phyloP scores from a whole-genome alignment of 2,797 vertebrate genomes.

The Anguilla marmorata region DNA sequence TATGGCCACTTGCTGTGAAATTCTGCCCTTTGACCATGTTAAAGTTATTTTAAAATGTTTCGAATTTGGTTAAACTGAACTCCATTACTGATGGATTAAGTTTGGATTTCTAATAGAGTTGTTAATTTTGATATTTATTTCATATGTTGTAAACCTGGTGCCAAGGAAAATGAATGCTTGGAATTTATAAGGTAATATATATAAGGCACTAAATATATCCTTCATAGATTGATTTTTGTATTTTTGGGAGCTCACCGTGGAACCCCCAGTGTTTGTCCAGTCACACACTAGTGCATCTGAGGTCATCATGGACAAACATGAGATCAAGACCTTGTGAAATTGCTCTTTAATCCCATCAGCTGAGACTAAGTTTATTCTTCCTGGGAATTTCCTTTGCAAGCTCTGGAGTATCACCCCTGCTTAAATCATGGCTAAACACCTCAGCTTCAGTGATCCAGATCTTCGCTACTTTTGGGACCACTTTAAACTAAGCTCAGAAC shows the following conservation, averaged over 20 bases:
- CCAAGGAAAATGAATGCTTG: background rate
- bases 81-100: background rate
- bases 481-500: background rate
- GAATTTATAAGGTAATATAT: background rate
- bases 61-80: background rate
- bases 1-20: background rate
- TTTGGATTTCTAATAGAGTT: background rate
- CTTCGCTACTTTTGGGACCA: background rate
- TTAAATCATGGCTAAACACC: background rate
- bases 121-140: background rate
- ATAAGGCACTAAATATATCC: background rate
- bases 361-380: background rate
- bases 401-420: background rate
- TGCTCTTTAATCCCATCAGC: slow-evolving; percentile 2
- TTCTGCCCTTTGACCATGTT: background rate
- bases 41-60: background rate
- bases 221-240: slow-evolving; percentile 42
- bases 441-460: background rate
- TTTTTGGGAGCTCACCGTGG: slow-evolving; percentile 54
- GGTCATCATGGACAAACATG: slow-evolving; percentile 6
- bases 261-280: slow-evolving; percentile 62
- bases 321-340: background rate
- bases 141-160: background rate
- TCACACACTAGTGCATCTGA: slow-evolving; percentile 11
- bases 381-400: background rate